phyloP scores from a whole-genome alignment of 2,888 invertebrate genomes.

The Lacanobia wlatinum region DNA sequence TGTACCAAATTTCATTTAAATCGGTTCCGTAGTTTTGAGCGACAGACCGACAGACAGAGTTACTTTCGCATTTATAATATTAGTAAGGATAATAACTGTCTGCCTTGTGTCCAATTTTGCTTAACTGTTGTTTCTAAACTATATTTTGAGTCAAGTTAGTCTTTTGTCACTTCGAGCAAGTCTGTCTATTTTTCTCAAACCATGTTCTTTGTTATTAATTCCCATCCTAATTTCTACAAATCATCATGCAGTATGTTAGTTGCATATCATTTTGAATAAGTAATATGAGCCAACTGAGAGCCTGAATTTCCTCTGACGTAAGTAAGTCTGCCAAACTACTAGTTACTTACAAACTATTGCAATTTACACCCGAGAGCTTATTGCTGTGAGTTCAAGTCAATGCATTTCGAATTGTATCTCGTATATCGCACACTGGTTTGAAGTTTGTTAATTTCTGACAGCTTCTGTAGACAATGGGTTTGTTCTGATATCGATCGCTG shows the following conservation, averaged over 20 bases:
- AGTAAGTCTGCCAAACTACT: conserved; percentile 44
- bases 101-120: not conserved
- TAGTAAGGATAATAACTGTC: not conserved
- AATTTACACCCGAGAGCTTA: conserved; percentile 52
- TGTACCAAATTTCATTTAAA: too few relatives aligned
- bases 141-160: not conserved
- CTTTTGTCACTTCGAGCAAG: not conserved
- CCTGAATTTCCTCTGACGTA: conserved; percentile 28
- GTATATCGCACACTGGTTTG: conserved; percentile 35
- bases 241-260: not conserved
- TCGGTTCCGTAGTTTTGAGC: too few relatives aligned
- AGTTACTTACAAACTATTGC: conserved; percentile 56
- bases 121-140: not conserved
- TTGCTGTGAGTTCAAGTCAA: conserved; percentile 54
- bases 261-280: conserved; percentile 22
- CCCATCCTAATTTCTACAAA: not conserved
- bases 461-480: conserved; percentile 20
- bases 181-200: not conserved
- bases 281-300: conserved; percentile 13
- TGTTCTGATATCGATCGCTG: not conserved
- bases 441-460: conserved; percentile 44
- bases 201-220: not conserved
- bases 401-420: conserved; percentile 46
- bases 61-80: too few relatives aligned
- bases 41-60: too few relatives aligned